Evolutionary conservation across 2,888 invertebrate genomes (phyloP).

Genomic region (Diarsia dahlii): DNA sequence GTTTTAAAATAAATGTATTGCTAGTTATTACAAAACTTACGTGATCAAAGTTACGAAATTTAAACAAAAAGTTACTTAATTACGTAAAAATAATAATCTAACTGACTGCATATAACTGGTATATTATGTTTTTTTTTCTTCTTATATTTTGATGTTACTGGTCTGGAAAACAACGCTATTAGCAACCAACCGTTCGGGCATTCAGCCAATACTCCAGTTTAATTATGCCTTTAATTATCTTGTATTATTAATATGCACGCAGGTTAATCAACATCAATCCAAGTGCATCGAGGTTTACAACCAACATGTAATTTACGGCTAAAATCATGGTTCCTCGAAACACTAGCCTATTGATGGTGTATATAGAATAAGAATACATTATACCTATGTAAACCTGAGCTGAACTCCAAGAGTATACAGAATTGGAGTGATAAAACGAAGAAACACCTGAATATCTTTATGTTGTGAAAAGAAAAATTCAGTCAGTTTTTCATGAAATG

Average conservation of each 20-base stretch:
- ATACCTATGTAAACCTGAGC: constrained; percentile 28
- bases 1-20: not conserved
- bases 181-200: not conserved
- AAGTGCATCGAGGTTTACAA: constrained; percentile 23
- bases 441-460: not conserved
- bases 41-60: not conserved
- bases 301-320: constrained; percentile 25
- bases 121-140: not conserved
- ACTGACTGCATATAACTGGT: not conserved
- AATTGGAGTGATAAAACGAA: constrained; percentile 24
- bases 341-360: not conserved
- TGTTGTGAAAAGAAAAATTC: not conserved
- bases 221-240: not conserved
- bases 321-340: constrained; percentile 34
- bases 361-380: not conserved
- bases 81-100: not conserved
- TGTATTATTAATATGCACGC: not conserved
- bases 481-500: not conserved
- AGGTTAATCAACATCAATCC: constrained; percentile 13
- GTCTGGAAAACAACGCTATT: not conserved
- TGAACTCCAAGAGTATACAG: not conserved
- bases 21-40: not conserved
- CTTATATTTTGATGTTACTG: not conserved
- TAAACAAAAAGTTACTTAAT: not conserved
- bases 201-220: not conserved